These are phyloP conservation scores for Rhopilema esculentum DNA, from an alignment of 30 jellyfish, hydroid and myxozoan genomes.

Conservation along the genomic window DNA sequence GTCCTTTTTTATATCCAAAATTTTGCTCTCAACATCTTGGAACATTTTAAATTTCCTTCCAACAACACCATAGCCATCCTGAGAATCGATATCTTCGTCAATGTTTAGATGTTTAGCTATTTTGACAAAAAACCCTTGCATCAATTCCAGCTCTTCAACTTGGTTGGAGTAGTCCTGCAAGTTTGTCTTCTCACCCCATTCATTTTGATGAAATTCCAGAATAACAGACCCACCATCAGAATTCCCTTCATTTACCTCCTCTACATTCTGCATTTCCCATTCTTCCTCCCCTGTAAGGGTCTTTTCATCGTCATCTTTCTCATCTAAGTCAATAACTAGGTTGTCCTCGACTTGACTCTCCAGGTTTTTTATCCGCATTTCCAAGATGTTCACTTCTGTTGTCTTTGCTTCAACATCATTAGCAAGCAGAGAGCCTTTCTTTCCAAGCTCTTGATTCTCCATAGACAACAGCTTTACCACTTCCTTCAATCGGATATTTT, in stretches of 20 bases:
- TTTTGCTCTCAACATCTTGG: neutral
- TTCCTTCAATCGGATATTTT: no score
- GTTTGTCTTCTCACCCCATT: neutral
- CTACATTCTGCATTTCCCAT: neutral
- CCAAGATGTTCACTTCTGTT: slow-evolving; percentile 1
- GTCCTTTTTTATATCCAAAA: neutral
- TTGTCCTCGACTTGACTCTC: neutral
- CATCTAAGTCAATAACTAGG: neutral
- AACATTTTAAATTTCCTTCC: no score
- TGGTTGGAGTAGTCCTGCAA: neutral
- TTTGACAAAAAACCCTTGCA: neutral
- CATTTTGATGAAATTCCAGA: neutral
- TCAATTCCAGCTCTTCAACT: neutral
- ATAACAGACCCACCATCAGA: no score
- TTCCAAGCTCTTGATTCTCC: no score
- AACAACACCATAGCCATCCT: no score
- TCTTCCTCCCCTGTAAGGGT: neutral
- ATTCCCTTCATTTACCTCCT: neutral
- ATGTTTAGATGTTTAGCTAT: neutral
- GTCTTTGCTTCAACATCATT: neutral
- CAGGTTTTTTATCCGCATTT: neutral
- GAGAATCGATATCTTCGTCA: neutral
- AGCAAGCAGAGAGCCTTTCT: no score
- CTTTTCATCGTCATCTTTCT: no score
- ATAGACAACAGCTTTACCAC: no score